Evolutionary conservation across 2,113 vertebrate species (phyloP), one percentile per base, ranked within the genome.

Genomic region (Lampris megalopsis): DNA sequence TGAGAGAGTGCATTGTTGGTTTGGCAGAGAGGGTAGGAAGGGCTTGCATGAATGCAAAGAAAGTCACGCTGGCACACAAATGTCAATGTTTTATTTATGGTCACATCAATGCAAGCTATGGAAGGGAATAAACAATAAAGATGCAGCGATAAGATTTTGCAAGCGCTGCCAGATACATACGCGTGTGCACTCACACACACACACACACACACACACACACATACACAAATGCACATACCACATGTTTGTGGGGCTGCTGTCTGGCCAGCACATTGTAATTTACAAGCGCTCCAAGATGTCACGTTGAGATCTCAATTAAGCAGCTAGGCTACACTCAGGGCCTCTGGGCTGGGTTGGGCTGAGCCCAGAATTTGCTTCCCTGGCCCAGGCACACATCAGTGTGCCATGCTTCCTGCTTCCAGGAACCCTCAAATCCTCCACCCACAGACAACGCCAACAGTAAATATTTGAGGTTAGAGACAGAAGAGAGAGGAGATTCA

Each of bases 281-380:
- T 93, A 92, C 86, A 87, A 91, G 91, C 72, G 72, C 88, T 92
- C 85, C 65, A 73, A 77, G 90, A 87, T 93, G 93, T 92, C 93
- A 93, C 83, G 75, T 86, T 93, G 91, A 92, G 91, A 91, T 93
- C 93, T 93, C 92, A 93, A 93, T 94, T 94, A 92, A 92, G 91
- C 80, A 86, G 77, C 82, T 75, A 80, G 75, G 71, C 84, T 80
- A 81, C 81, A 73, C 71, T 82, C 73, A 3, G 72, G 77, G 80
- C 86, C 87, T 71, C 76, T 1, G 83, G 91, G 84, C 79, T 73
- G 87, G 76, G 88, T 64, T 65, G 81, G 76, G 76, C 82, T 6
- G 71, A 76, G 68, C 77, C 67, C 79, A 79, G 76, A 71, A 73
- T 89, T 72, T 83, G 85, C 79, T 78, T 89, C 60, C 60, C 70